Conservation (phyloP, 2,113 vertebrate species). For the Hiodon alosoides region DNA sequence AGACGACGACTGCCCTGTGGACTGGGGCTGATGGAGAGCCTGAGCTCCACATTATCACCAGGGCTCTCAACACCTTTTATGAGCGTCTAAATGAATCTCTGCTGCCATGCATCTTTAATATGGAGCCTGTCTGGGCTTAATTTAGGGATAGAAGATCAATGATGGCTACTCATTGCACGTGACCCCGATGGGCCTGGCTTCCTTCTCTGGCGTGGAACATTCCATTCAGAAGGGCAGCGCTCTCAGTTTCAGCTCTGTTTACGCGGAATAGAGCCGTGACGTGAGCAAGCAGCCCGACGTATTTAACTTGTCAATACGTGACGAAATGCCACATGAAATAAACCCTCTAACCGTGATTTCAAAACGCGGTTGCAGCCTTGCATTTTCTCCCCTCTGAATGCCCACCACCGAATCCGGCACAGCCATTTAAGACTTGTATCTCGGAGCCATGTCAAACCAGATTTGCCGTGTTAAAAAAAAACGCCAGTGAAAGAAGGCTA, state of each 20-base stretch:
- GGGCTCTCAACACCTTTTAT: conserved; percentile 14
- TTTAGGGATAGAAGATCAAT: not conserved
- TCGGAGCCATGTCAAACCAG: too few relatives aligned
- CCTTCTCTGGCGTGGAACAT: too few relatives aligned
- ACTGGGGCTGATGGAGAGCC: not conserved
- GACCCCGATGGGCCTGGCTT: not conserved
- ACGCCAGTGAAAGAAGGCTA: too few relatives aligned
- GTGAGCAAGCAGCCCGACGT: not conserved
- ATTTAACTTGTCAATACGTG: not conserved
- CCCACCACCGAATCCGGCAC: too few relatives aligned
- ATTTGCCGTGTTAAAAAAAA: too few relatives aligned
- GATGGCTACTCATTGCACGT: not conserved
- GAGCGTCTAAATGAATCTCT: conserved; percentile 21
- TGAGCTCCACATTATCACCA: not conserved
- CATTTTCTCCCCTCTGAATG: too few relatives aligned
- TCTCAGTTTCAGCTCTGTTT: not conserved
- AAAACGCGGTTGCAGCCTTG: too few relatives aligned
- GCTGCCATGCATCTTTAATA: conserved; percentile 18
- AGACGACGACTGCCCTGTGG: too few relatives aligned
- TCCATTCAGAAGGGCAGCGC: not conserved
- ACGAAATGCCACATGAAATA: not conserved
- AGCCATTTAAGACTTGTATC: too few relatives aligned
- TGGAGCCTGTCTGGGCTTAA: not conserved
- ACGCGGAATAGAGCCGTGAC: not conserved
- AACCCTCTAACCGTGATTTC: not conserved